Conservation (phyloP, 2,113 vertebrate species). For the Chaetura pelagica region DNA sequence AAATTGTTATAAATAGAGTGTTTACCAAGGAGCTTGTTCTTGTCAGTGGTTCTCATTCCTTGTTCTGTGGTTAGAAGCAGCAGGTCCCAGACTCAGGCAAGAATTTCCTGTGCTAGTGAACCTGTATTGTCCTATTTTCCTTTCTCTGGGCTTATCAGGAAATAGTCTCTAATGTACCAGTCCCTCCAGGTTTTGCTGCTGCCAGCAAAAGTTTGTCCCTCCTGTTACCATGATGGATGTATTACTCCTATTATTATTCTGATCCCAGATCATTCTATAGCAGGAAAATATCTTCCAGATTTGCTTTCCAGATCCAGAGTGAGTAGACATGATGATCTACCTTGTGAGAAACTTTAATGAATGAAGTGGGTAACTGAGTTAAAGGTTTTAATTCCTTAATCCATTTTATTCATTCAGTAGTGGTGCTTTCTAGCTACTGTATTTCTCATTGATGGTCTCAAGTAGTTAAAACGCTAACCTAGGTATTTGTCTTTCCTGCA, state of each 20-base stretch:
- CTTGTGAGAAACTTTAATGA: neutral
- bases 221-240: neutral
- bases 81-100: neutral
- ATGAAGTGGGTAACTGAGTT: neutral
- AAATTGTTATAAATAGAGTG: neutral
- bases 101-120: slow-evolving; percentile 18
- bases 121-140: neutral
- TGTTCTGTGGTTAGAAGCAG: neutral
- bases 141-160: neutral
- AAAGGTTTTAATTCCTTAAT: neutral
- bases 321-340: neutral
- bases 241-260: neutral
- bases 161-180: neutral
- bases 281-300: neutral
- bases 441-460: neutral
- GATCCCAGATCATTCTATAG: neutral
- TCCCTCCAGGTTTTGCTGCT: neutral
- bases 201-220: neutral
- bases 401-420: neutral
- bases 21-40: neutral
- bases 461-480: neutral
- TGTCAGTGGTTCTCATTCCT: neutral
- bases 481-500: neutral
- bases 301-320: neutral
- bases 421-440: neutral